These are phyloP conservation scores for Trachymyrmex septentrionalis DNA, from an alignment of 1,140 invertebrate genomes.

Conservation along the genomic window DNA sequence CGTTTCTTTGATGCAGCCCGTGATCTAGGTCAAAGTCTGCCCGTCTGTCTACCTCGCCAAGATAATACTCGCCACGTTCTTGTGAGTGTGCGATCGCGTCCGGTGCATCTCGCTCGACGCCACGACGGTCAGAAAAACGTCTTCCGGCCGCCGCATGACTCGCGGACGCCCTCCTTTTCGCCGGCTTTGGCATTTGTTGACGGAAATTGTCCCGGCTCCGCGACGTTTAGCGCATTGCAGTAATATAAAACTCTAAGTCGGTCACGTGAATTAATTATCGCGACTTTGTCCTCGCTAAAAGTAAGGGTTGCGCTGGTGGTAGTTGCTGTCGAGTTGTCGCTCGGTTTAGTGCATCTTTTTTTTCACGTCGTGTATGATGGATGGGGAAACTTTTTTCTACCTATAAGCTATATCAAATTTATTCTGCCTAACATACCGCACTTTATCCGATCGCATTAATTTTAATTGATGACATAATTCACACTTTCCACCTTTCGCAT, in stretches of 20 bases:
- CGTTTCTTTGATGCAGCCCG: slow-evolving; percentile 10
- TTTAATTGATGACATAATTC: slow-evolving; percentile 15
- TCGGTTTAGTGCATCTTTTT: slow-evolving; percentile 16
- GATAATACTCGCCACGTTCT: slow-evolving; percentile 25
- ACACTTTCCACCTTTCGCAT: neutral
- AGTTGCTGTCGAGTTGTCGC: slow-evolving; percentile 21
- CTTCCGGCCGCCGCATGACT: neutral
- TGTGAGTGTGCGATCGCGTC: slow-evolving; percentile 2
- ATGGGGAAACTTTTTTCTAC: neutral
- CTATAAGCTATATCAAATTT: slow-evolving; percentile 21
- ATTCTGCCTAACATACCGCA: neutral
- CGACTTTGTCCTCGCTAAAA: slow-evolving; percentile 41
- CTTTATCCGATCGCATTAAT: slow-evolving; percentile 3
- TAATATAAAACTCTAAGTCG: slow-evolving; percentile 63
- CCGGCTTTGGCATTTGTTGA: slow-evolving; percentile 39
- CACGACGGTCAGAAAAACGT: neutral
- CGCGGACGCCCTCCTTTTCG: neutral
- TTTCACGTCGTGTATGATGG: neutral
- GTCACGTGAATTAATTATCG: slow-evolving; percentile 61
- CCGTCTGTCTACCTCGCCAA: slow-evolving; percentile 7
- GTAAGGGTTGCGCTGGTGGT: slow-evolving; percentile 20
- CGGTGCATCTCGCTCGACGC: slow-evolving; percentile 9
- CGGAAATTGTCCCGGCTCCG: slow-evolving; percentile 6
- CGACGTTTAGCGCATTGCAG: slow-evolving; percentile 58
- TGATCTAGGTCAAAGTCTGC: slow-evolving; percentile 49